phyloP scores from a whole-genome alignment of 2,888 invertebrate genomes.

The Platycnemis pennipes region DNA sequence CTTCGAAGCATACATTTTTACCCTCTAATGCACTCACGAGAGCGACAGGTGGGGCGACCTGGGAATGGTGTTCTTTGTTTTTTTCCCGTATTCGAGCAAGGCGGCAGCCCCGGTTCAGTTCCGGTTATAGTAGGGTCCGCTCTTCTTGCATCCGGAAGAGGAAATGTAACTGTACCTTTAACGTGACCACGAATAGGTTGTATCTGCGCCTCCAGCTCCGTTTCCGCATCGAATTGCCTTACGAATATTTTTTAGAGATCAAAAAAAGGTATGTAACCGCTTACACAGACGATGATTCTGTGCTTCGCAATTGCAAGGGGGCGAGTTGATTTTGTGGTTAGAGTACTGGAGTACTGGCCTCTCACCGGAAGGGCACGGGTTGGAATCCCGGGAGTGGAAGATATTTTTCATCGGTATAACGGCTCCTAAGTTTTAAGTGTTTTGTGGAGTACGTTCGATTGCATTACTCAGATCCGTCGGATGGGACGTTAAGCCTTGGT shows the following conservation, averaged over 20 bases:
- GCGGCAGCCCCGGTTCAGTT: not conserved
- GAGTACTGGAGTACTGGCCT: no score
- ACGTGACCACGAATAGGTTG: not conserved
- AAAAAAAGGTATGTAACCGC: no score
- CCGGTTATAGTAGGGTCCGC: not conserved
- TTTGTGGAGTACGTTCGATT: no score
- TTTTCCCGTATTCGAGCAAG: not conserved
- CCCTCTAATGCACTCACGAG: not conserved
- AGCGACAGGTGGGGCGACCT: not conserved
- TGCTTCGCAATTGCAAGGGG: no score
- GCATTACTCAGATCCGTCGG: no score
- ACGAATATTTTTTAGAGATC: not conserved
- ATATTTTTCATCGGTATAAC: no score
- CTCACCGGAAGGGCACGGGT: no score
- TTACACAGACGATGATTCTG: no score
- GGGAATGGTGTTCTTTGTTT: not conserved
- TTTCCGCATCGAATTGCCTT: not conserved
- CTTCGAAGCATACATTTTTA: not conserved
- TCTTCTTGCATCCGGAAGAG: not conserved
- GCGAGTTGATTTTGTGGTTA: no score
- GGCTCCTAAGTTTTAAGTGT: no score
- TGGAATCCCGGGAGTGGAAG: no score
- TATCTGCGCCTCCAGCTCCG: not conserved
- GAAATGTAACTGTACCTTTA: not conserved
- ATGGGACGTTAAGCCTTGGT: no score